Evolutionary conservation across 2,113 vertebrate genomes (phyloP), one percentile per base, ranked within the genome.

Genomic region (Cromileptes altivelis): DNA sequence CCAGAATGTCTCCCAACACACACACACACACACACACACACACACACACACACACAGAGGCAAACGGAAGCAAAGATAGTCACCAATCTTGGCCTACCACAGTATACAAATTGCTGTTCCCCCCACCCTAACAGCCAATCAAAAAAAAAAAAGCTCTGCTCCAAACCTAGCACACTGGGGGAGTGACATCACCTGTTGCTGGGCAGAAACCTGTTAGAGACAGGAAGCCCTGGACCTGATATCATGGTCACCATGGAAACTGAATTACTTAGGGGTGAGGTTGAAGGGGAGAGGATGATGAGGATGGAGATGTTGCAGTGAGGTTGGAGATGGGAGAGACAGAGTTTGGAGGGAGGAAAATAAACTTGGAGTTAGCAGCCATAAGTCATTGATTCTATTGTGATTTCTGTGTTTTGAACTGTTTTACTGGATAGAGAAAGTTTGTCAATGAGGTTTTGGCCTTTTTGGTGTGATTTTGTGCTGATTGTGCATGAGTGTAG

Each of bases 161-260:
- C 82, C 73, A 85, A 87, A 86, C 30, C 68, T 19, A 49, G 63
- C 49, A 78, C 85, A 67, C 63, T 57, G 79, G 75, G 82, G 83
- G 47, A 86, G 68, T 95, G 93, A 95, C 93, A 95, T 95, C 95
- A 95, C 94, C 91, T 95, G 95, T 96, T 95, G 93, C 93, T 87
- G 87, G 93, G 94, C 92, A 89, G 91, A 94, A 94, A 92, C 85
- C 85, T 93, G 80, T 89, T 84, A 78, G 76, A 91, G 88, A 93
- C 92, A 93, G 94, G 93, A 94, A 95, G 90, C 80, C 69, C 78
- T 89, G 88, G 84, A 91, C 91, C 67, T 93, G 88, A 90, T 92
- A 87, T 90, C 79, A 83, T 94, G 82, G 90, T 96, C 86, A 61
- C 95, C 92, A 94, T 95, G 93, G 95, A 93, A 95, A 95, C 94